A percentile compares a stretch with the other conserved stretches of the same genome.
phyloP scores from a whole-genome alignment of 1,140 invertebrate genomes.

The Brachionus calyciflorus region DNA sequence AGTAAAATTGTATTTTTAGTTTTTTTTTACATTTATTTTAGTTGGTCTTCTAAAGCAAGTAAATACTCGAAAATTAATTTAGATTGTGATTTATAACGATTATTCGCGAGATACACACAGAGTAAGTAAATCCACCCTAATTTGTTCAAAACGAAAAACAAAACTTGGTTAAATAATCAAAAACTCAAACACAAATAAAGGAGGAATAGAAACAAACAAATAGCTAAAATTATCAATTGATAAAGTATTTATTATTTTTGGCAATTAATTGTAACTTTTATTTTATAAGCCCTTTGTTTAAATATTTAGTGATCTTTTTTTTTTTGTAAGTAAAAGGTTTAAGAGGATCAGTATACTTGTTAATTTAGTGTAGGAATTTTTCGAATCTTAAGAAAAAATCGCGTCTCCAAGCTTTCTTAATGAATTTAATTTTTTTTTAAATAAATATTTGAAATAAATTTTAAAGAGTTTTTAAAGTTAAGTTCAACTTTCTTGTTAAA shows the following conservation, averaged over 20 bases:
- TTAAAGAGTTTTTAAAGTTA: too few relatives aligned
- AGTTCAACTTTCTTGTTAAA: too few relatives aligned
- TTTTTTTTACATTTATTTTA: neutral
- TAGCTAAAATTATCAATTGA: neutral
- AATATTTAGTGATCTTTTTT: constrained; percentile 23
- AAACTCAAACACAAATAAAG: constrained; percentile 34
- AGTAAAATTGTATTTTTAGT: neutral
- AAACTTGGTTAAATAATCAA: neutral
- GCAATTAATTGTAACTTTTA: constrained; percentile 36
- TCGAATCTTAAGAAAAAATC: neutral
- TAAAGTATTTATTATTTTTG: constrained; percentile 26
- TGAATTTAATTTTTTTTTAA: too few relatives aligned
- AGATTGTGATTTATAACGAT: constrained; percentile 3
- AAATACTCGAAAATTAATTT: constrained; percentile 32
- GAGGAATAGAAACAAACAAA: neutral
- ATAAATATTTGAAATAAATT: too few relatives aligned
- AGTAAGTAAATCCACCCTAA: constrained; percentile 8
- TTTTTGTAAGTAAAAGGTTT: too few relatives aligned
- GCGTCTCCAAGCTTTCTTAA: neutral
- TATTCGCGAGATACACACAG: constrained; percentile 7
- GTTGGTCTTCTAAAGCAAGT: neutral
- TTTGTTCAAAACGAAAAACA: neutral
- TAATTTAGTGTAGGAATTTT: neutral
- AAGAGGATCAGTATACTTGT: constrained; percentile 18
- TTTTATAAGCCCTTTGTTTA: constrained; percentile 30